A percentile compares a stretch with the other conserved stretches of the same genome.
phyloP scores from a whole-genome alignment of 1,140 invertebrate genomes.

The Diprion similis region DNA sequence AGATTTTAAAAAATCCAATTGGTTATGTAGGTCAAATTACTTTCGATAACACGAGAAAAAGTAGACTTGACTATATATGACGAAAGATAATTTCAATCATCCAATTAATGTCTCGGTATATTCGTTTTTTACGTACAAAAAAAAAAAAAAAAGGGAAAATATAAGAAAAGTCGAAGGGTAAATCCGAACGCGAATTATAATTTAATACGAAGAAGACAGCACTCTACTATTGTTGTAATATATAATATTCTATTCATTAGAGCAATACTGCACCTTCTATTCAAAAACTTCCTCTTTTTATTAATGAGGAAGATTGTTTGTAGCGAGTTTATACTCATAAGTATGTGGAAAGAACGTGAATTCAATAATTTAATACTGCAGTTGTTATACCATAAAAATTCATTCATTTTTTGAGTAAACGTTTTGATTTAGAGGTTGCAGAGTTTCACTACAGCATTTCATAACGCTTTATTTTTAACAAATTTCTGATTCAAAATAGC shows the following conservation, averaged over 20 bases:
- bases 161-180: neutral
- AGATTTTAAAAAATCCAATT: too few relatives aligned
- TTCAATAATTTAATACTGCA: neutral
- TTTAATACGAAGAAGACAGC: neutral
- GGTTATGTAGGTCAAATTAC: too few relatives aligned
- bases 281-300: neutral
- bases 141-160: neutral
- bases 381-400: neutral
- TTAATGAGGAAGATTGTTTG: neutral
- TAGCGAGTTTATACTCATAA: neutral
- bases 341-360: neutral
- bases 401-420: neutral
- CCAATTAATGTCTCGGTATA: neutral
- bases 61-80: too few relatives aligned
- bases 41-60: too few relatives aligned
- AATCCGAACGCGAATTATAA: neutral
- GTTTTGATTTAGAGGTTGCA: neutral
- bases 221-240: neutral
- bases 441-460: slow-evolving; percentile 1
- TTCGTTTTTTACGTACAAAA: neutral
- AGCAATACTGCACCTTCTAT: neutral
- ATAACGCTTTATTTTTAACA: neutral
- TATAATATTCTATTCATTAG: neutral
- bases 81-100: neutral
- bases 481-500: neutral